Base-by-base conservation (phyloP, 1,140 invertebrate species). In the Planococcus citri region DNA sequence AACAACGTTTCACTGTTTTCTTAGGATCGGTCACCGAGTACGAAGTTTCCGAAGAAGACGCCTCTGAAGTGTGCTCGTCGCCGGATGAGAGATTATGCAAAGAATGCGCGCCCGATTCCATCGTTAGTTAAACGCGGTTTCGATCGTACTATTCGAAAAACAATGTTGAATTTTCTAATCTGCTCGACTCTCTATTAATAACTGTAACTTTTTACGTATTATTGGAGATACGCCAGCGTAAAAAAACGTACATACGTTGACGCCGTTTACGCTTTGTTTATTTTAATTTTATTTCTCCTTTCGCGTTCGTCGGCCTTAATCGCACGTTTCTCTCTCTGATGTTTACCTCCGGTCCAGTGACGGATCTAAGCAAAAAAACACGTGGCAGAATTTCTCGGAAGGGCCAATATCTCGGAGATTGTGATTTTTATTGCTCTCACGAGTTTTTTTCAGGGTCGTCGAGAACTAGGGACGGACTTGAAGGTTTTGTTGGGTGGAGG, bases 1-100 rank as follows among this genome's bases (percentile, higher is more conserved):
- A 89, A 75, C 89, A 94, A 73, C 90, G 87, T 76, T 91, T 91
- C 24, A 89, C 81, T 75, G 85, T 86, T 74, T 88, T 86, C 3
- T 85, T 78, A 0, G 87, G 86, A 76, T 87, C 58, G 38, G 41
- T 57, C 6, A 38, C 41, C 6, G 68, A 69, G 21, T 61, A 38
- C 33, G 72, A 69, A 41, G 38, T 67, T 22, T 70, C 69, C 27
- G 69, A 71, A 33, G 70, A 70, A 14, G 60, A 64, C 22, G 2
- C 21, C 22, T 24, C 22, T 21, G n/a, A n/a, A n/a, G 60, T 22
- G 22, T 25, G 60, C 60, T 64, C 21, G n/a, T n/a, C n/a, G n/a
- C n/a, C n/a, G 22, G 60, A 64, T 17, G 60, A 64, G 22, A n/a
- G n/a, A n/a, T 64, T 9, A 20, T 64, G 60, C 20, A 9, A 20